Base-by-base conservation (phyloP, 1,140 invertebrate species). In the Acyrthosiphon pisum region DNA sequence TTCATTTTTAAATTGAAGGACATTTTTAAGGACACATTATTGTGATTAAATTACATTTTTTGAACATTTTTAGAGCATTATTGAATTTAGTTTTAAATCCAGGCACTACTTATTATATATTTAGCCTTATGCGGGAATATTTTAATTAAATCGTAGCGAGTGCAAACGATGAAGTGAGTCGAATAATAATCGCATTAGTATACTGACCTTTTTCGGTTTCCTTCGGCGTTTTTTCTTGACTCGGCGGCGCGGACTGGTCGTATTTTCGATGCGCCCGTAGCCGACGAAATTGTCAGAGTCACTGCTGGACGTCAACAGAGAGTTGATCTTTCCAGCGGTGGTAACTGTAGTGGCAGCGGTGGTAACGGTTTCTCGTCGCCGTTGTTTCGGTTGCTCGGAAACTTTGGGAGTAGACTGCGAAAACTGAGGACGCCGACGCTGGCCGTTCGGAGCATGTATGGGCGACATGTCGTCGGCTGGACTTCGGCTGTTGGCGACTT, bases 371-470 rank as follows among this genome's bases (percentile, higher is more conserved):
- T 26, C 30, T 48, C 2, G 86, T 48, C 6, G 30, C 35, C 30
- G 22, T 14, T n/a, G 26, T 20, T 41, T 18, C 30, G 86, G 1
- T 6, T 20, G 11, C 26, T 1, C 22, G 7, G 44, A 2, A 48
- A 92, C 68, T 37, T 83, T 83, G 1, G 91, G 91, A 37, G 91
- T 92, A 23, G 91, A 92, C 44, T 92, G 60, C 22, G 91, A 81
- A 3, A 89, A 89, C n/a, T 35, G 30, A n/a, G 84, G 84, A 46
- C 84, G 44, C 4, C 44, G 83, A 22, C 83, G 46, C 18, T 3
- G 35, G 0, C 53, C 8, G 11, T 37, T 76, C 11, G 60, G 60
- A 6, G n/a, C 14, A 76, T 35, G 30, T 76, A 76, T 35, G 35
- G 46, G 46, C 48, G 48, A 50, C 87, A 18, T 87, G 30, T 87